Evolutionary conservation across 64 coral and sea anemone genomes (phyloP), one percentile per base, ranked within the genome.

Genomic region (Montipora sp.): DNA sequence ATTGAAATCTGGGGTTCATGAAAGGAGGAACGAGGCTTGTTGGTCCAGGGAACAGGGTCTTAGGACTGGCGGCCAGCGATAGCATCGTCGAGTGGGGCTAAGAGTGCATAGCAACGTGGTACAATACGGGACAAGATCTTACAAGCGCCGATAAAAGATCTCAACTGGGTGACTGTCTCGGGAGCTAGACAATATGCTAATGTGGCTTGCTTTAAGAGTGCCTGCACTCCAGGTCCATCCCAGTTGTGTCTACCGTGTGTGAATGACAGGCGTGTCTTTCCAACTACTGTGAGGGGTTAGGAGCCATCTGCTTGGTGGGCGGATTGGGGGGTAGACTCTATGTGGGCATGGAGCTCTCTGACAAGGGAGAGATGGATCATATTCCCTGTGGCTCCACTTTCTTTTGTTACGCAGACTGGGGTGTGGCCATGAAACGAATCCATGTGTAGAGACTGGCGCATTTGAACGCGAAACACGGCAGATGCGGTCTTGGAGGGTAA

Each of bases 361-460:
- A 47, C 81, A 47, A 75, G 55, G 47, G 90, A 85, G 22, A 45
- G 81, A 6, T 82, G 71, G 12, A 85, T 87, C 81, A 85, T 76
- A 20, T 92, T 80, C 13, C 89, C 81, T 15, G 90, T 76, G 5
- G 91, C 91, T 46, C 91, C 83, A 73, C 83, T 80, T 14, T 93
- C 83, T 12, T 88, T 88, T 20, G 83, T 93, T 7, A 93, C 10
- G 20, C 75, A 83, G 49, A 70, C 76, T 48, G 16, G n/a, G 43
- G 51, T 57, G 76, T 88, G 91, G 44, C 77, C 16, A 11, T 48
- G 47, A 36, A 93, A 93, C 21, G 24, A 59, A 67, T 88, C 91
- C 43, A 93, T 80, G 24, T 93, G 87, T 27, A 27, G 91, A 27
- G 91, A 93, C n/a, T 87, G 83, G 11, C 84, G 53, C 3, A 75